Percentiles rank a stretch among this genome's conserved stretches.
Evolutionary conservation across 2,888 invertebrate species (phyloP).

Genomic region (Blastobasis adustella): DNA sequence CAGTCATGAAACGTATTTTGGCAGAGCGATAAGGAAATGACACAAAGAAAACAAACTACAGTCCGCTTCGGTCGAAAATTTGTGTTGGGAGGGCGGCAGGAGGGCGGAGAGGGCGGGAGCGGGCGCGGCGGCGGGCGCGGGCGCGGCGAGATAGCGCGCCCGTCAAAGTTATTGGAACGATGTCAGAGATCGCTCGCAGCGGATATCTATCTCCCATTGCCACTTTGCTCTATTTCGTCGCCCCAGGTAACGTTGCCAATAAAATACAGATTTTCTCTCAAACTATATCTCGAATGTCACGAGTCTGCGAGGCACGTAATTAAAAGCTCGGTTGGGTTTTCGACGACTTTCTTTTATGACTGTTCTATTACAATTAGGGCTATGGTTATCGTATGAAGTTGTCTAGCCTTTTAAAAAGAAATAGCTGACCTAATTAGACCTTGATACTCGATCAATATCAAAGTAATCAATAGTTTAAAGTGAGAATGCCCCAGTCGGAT

Average conservation of each 20-base stretch:
- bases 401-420: too few species aligned
- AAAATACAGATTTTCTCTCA: slow-evolving; percentile 11
- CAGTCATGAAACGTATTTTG: slow-evolving; percentile 73
- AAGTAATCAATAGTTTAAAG: too few species aligned
- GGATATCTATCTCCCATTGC: slow-evolving; percentile 55
- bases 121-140: slow-evolving; percentile 21
- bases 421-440: too few species aligned
- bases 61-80: slow-evolving; percentile 63
- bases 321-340: too few species aligned
- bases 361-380: too few species aligned
- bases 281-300: too few species aligned
- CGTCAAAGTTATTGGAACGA: slow-evolving; percentile 66
- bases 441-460: too few species aligned
- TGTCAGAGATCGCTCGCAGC: slow-evolving; percentile 58
- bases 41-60: slow-evolving; percentile 73
- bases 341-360: too few species aligned
- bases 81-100: slow-evolving; percentile 48
- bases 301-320: too few species aligned
- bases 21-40: slow-evolving; percentile 74
- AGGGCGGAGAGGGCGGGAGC: slow-evolving; percentile 24
- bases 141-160: slow-evolving; percentile 38
- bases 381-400: too few species aligned
- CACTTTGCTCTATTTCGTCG: slow-evolving; percentile 40
- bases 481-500: slow-evolving; percentile 26
- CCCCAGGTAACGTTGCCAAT: slow-evolving; percentile 17